Evolutionary conservation across 64 coral and sea anemone species (phyloP), one percentile per base, ranked within the genome.

Genomic region (Porites lutea): DNA sequence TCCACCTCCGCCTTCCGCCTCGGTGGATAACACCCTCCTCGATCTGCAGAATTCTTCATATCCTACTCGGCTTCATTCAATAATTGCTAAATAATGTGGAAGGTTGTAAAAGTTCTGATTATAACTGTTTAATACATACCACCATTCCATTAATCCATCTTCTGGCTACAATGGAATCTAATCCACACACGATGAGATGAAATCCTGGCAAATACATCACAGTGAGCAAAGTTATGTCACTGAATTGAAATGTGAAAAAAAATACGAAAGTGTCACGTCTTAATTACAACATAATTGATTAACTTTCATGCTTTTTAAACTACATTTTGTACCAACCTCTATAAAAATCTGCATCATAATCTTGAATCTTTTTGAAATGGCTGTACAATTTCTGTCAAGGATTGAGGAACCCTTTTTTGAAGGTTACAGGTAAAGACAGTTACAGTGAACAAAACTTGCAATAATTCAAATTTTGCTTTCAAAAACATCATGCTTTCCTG

Each of bases 121-220:
- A 75, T 15, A 16, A 0, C 3, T 48, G 6, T 14, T 23, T 6
- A 10, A 84, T 44, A 85, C 87, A 75, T 58, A 96, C 94, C 94
- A 99, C 65, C 94, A 96, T 99, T 71, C 94, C 94, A 86, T 99
- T 99, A 13, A 99, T 92, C 97, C 97, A 99, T 48, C 97, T 90
- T 67, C 97, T 91, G 12, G 94, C 97, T 10, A 99, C 83, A 65
- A 99, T 95, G 4, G 97, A 99, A 49, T 99, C 97, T 89, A 99
- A 59, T 77, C 97, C 97, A 92, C 97, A 96, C 0, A 99, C 97
- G 79, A 99, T 89, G 60, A 99, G 90, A 49, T 99, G 97, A 79
- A 99, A 99, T 62, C 79, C 97, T 99, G 47, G 0, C n/a, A 12
- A 52, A 87, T 87, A 72, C 21, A 54, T 82, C 5, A 0, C 12